Base-by-base conservation (phyloP, 2,797 vertebrate species). In the Vultur gryphus region DNA sequence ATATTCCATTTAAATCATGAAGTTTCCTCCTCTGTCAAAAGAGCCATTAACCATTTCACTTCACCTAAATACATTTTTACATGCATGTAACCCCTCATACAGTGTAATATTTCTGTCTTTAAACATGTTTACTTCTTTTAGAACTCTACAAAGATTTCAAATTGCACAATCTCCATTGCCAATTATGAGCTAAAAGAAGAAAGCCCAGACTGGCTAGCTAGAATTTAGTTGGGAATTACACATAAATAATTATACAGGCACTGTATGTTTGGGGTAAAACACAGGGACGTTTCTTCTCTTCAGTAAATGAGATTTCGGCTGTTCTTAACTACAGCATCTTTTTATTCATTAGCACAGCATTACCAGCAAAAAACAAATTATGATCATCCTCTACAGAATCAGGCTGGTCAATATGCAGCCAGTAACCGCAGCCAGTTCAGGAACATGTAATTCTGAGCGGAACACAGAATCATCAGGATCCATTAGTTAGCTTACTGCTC, bases 1-100 rank as follows among this genome's bases (percentile, higher is more conserved):
- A 67, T 51, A 85, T 69, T 83, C 82, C 25, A 87, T 93, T 95
- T 93, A 96, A 93, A 94, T 84, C 24, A 77, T 28, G 11, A 96
- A 71, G 55, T 92, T 96, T 96, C 70, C 41, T 75, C 57, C 90
- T 78, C 87, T 89, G 84, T 72, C 67, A 67, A 58, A 96, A 67
- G 7, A 90, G 17, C 39, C 76, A 54, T 72, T 76, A 93, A 87
- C 37, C 13, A 84, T 69, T 75, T 92, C 66, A 82, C 48, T 92
- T 97, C 84, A 82, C 69, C 33, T 49, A 72, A 62, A 79, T 64
- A 41, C 21, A 91, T 73, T 58, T 59, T 82, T 54, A 75, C 20
- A 88, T 25, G 44, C 21, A 62, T 6, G 8, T 31, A 80, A 29
- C 43, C 10, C 15, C 29, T 21, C 8, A 24, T 11, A 26, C 65